Evolutionary conservation across 1,140 invertebrate genomes (phyloP).

Genomic region (Camponotus pennsylvanicus): DNA sequence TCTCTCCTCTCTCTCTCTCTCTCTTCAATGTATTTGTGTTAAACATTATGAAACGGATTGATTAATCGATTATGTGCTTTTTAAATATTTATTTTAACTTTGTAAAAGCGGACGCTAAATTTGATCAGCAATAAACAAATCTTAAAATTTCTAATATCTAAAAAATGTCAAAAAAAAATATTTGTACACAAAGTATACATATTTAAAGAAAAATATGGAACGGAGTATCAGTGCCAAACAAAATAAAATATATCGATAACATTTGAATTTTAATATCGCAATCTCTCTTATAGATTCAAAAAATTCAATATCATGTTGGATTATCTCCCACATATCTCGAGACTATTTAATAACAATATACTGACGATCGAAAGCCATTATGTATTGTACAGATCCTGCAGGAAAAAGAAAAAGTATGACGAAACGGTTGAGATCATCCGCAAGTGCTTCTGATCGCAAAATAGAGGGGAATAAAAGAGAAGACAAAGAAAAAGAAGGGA

Average conservation of each 20-base stretch:
- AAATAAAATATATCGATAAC: too few relatives aligned
- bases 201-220: too few relatives aligned
- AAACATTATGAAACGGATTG: conserved; percentile 26
- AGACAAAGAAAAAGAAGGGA: neutral
- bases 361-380: neutral
- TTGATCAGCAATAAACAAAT: neutral
- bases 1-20: neutral
- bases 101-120: neutral
- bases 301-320: neutral
- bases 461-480: neutral
- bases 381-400: neutral
- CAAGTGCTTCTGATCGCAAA: conserved; percentile 9
- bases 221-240: too few relatives aligned
- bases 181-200: too few relatives aligned
- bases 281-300: too few relatives aligned
- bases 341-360: neutral
- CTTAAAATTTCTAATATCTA: neutral
- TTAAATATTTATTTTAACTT: conserved; percentile 28
- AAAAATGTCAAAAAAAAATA: neutral
- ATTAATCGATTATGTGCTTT: neutral
- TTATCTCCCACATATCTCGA: neutral
- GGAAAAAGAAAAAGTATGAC: neutral
- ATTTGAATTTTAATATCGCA: too few relatives aligned
- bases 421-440: conserved; percentile 12
- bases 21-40: neutral